A percentile compares a stretch with the other conserved stretches of the same genome.
Evolutionary conservation across 2,888 invertebrate species (phyloP).

Genomic region (Lomographa bimaculata): DNA sequence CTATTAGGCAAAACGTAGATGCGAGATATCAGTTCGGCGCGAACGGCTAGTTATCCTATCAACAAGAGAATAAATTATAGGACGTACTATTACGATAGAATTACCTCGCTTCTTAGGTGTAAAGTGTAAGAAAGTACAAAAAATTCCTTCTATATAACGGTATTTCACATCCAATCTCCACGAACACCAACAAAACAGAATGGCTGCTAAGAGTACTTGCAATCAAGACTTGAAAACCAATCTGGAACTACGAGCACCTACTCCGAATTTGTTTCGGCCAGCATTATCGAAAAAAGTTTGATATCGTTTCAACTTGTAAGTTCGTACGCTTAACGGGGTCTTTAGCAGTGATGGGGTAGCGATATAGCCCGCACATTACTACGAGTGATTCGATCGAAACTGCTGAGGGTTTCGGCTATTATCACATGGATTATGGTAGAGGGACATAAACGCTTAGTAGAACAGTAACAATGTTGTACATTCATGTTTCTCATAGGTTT

Average conservation of each 20-base stretch:
- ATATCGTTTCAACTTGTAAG: constrained; percentile 39
- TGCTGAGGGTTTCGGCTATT: constrained; percentile 12
- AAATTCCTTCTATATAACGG: no score
- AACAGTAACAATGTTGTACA: no score
- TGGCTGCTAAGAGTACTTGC: constrained; percentile 16
- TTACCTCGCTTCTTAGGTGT: no score
- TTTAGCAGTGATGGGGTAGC: constrained; percentile 18
- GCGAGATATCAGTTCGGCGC: no score
- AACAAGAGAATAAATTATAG: no score
- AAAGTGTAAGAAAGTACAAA: no score
- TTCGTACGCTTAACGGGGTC: constrained; percentile 37
- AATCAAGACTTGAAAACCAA: constrained; percentile 26
- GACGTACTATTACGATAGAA: no score
- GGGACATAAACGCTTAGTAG: no score
- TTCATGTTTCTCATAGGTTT: no score
- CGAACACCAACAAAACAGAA: constrained; percentile 17
- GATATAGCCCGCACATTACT: constrained; percentile 22
- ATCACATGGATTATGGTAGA: background rate
- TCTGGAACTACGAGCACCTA: constrained; percentile 4
- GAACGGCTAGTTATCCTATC: no score
- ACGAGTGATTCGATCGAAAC: constrained; percentile 16
- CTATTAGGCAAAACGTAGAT: no score
- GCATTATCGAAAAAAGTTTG: constrained; percentile 42
- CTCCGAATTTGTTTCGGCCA: constrained; percentile 37
- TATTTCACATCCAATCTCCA: no score